Conservation (phyloP, 2,797 vertebrate species). For the Aratinga solstitialis region DNA sequence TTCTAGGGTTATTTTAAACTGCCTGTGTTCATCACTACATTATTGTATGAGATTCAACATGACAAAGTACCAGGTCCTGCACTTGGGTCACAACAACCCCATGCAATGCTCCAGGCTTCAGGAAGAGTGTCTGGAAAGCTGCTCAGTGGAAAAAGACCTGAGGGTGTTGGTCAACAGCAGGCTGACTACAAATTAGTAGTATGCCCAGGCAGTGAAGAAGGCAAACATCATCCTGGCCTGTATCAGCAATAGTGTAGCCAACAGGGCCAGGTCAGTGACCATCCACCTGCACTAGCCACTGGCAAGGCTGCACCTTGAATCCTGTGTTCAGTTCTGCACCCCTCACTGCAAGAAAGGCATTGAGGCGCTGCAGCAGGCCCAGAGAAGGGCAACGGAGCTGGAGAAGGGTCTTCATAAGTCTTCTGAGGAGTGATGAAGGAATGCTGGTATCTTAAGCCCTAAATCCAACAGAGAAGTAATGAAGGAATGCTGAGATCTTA, state of each 20-base stretch:
- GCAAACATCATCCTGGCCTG: background rate
- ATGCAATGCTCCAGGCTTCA: background rate
- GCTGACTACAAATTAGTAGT: rapidly evolving
- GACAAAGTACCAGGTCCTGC: background rate
- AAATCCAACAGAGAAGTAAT: background rate
- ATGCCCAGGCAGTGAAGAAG: background rate
- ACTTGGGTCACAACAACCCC: background rate
- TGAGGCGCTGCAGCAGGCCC: background rate
- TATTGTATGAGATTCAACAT: background rate
- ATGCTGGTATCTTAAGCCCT: background rate
- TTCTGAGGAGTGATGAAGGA: background rate
- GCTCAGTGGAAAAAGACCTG: background rate
- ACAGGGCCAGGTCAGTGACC: rapidly evolving
- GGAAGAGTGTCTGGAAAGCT: background rate
- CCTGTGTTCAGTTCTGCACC: background rate
- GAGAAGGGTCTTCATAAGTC: background rate
- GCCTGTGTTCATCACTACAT: background rate
- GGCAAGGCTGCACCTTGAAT: too few species aligned
- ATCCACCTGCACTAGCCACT: background rate
- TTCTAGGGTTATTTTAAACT: background rate
- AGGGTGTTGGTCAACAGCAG: rapidly evolving
- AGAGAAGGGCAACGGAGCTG: background rate
- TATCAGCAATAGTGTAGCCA: background rate
- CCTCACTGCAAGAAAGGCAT: background rate
- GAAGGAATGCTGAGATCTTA: background rate